These are phyloP conservation scores for Trichonephila clavipes DNA, from an alignment of 1,140 invertebrate species.

Conservation along the genomic window DNA sequence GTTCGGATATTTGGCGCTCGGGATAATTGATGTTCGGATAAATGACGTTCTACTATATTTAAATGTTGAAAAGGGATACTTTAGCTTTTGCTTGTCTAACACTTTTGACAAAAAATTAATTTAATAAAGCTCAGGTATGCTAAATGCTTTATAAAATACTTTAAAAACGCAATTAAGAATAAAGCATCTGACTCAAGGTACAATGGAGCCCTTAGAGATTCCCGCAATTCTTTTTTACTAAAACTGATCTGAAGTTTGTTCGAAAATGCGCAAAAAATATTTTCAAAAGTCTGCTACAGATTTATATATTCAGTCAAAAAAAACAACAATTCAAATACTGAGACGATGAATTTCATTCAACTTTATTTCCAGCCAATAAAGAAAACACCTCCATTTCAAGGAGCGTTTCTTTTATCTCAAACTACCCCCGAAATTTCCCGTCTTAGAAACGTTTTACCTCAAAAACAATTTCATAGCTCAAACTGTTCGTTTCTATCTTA, in stretches of 20 bases:
- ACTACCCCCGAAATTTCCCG: background rate
- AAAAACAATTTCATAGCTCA: slow-evolving; percentile 10
- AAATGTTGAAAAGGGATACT: no score
- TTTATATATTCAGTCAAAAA: background rate
- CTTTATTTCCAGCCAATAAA: background rate
- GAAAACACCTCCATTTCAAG: background rate
- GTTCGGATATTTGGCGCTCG: no score
- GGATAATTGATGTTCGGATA: no score
- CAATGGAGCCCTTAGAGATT: no score
- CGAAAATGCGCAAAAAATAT: background rate
- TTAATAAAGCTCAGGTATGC: no score
- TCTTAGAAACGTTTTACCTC: background rate
- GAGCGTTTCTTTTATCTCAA: slow-evolving; percentile 1
- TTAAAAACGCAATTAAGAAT: no score
- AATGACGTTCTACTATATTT: no score
- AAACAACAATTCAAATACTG: background rate
- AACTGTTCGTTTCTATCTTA: background rate
- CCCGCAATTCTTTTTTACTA: no score
- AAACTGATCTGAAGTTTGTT: background rate
- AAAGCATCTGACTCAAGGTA: no score
- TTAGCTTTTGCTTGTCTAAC: no score
- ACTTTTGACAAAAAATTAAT: no score
- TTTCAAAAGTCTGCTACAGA: background rate
- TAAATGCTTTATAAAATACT: no score
- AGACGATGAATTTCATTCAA: background rate